phyloP scores from a whole-genome alignment of 92 coral and sea anemone genomes.

The Nematostella vectensis region DNA sequence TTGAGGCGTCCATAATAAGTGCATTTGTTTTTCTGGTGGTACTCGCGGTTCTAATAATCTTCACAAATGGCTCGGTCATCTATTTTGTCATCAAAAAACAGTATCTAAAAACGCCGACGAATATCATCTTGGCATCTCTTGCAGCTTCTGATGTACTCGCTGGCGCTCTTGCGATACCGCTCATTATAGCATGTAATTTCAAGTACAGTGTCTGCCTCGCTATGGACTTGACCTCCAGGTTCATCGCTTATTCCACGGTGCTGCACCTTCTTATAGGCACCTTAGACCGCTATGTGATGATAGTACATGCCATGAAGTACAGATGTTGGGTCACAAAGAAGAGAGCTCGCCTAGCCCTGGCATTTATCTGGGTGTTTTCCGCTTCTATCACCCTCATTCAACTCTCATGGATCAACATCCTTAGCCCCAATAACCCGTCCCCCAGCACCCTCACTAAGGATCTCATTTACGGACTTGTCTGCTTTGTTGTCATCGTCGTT shows the following conservation, averaged over 20 bases:
- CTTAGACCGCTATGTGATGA: slow-evolving; percentile 35
- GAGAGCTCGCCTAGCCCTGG: slow-evolving; percentile 8
- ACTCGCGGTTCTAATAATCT: slow-evolving; percentile 22
- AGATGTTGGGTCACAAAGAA: slow-evolving; percentile 14
- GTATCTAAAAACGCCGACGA: slow-evolving; percentile 48
- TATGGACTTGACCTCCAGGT: slow-evolving; percentile 28
- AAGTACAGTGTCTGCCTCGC: slow-evolving; percentile 13
- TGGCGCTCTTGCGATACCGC: slow-evolving; percentile 49
- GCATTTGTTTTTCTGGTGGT: slow-evolving; percentile 9
- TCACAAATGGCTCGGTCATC: slow-evolving; percentile 44
- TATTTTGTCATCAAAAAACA: slow-evolving; percentile 27
- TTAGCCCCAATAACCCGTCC: background rate
- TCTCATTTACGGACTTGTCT: slow-evolving; percentile 27
- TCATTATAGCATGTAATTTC: slow-evolving; percentile 33
- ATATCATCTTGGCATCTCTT: slow-evolving; percentile 53
- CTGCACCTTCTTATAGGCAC: slow-evolving; percentile 39
- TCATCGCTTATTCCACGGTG: slow-evolving; percentile 39
- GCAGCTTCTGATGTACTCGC: slow-evolving; percentile 62
- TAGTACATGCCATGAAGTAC: slow-evolving; percentile 26
- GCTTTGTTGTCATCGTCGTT: slow-evolving; percentile 26
- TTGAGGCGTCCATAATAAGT: background rate
- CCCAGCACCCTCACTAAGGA: background rate
- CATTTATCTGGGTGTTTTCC: slow-evolving; percentile 25
- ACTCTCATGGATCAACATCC: slow-evolving; percentile 25
- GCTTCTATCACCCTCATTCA: slow-evolving; percentile 27